Percentiles rank a stretch among this genome's conserved stretches.
These are phyloP conservation scores for Furnarius figulus DNA, from an alignment of 2,113 vertebrate species.

Conservation along the genomic window DNA sequence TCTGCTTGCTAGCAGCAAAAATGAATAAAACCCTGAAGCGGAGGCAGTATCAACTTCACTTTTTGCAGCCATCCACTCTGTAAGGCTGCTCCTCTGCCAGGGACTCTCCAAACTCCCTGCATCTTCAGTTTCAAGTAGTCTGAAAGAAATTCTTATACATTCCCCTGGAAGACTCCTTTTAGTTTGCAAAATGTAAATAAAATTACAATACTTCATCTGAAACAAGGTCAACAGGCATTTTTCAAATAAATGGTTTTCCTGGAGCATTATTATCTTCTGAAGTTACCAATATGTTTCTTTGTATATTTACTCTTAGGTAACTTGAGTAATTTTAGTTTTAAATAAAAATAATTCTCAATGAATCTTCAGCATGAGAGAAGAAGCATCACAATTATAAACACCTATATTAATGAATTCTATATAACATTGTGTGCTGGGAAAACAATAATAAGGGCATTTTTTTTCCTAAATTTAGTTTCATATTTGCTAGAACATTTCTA, in stretches of 20 bases:
- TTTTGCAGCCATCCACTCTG: not conserved
- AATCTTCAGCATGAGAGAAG: not conserved
- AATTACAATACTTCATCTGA: not conserved
- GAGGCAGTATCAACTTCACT: not conserved
- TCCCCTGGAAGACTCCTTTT: not conserved
- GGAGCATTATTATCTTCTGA: not conserved
- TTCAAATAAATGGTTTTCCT: not conserved
- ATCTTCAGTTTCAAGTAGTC: not conserved
- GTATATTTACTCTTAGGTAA: not conserved
- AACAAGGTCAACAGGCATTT: not conserved
- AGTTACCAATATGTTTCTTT: not conserved
- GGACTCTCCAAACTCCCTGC: not conserved
- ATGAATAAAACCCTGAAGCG: not conserved
- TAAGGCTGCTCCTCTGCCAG: not conserved
- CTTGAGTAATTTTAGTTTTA: not conserved
- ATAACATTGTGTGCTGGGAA: not conserved
- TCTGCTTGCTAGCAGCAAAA: not conserved
- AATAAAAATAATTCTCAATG: not conserved
- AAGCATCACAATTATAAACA: not conserved
- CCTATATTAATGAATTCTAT: not conserved
- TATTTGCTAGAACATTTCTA: not conserved
- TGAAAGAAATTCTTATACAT: not conserved
- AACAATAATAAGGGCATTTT: rapidly evolving
- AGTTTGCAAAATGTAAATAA: not conserved
- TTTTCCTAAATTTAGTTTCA: not conserved